phyloP scores from a whole-genome alignment of 2,113 vertebrate species.

The Orientallactaga bullata region DNA sequence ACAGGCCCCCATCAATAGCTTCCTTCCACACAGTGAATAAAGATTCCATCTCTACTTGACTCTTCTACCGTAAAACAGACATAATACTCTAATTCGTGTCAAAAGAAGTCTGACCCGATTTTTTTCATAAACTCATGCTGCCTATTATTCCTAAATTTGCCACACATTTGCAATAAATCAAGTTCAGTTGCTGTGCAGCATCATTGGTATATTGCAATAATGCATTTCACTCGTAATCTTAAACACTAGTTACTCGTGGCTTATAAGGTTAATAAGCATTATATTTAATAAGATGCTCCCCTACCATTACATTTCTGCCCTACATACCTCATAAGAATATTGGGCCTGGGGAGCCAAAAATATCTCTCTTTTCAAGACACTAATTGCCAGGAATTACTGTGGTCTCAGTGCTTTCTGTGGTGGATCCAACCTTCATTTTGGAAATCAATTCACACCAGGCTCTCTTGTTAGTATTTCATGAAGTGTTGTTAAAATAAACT shows the following conservation, averaged over 20 bases:
- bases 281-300: background rate
- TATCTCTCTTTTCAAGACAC: constrained; percentile 29
- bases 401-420: background rate
- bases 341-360: background rate
- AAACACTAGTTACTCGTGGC: background rate
- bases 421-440: constrained; percentile 45
- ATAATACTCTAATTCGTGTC: background rate
- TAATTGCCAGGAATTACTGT: background rate
- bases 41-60: background rate
- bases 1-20: background rate
- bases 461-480: constrained; percentile 2
- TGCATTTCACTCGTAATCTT: background rate
- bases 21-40: background rate
- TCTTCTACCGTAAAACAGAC: background rate
- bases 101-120: background rate
- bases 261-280: constrained; percentile 9
- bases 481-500: constrained; percentile 53
- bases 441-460: constrained; percentile 51
- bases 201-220: background rate
- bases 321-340: background rate
- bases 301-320: constrained; percentile 10
- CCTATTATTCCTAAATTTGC: background rate
- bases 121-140: background rate
- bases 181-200: background rate
- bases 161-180: background rate